phyloP scores from a whole-genome alignment of 2,113 vertebrate genomes.

The Dinomys branickii region DNA sequence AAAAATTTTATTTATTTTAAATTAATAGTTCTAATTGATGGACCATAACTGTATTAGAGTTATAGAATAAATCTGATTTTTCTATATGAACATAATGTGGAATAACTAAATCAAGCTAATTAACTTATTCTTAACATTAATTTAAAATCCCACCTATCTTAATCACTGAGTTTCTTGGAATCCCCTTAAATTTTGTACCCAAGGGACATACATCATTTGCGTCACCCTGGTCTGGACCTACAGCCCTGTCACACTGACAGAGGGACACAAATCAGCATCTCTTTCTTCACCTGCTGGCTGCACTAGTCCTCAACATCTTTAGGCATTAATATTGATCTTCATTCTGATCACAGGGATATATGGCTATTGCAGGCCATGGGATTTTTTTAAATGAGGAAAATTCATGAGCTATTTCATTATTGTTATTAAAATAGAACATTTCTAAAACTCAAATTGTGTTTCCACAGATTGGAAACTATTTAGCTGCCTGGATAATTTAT shows the following conservation, averaged over 20 bases:
- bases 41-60: not conserved
- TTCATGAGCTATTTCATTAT: not conserved
- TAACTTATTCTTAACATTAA: not conserved
- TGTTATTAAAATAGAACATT: not conserved
- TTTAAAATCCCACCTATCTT: not conserved
- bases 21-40: not conserved
- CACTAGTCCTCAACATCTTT: rapidly evolving
- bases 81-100: not conserved
- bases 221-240: not conserved
- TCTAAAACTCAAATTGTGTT: not conserved
- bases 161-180: not conserved
- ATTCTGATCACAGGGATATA: not conserved
- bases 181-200: not conserved
- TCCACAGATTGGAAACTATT: not conserved
- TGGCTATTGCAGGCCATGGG: not conserved
- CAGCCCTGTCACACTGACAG: not conserved
- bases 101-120: slow-evolving; percentile 4
- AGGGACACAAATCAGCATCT: not conserved
- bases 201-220: not conserved
- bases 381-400: not conserved
- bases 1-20: not conserved
- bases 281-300: rapidly evolving
- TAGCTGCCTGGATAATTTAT: not conserved
- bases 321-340: not conserved
- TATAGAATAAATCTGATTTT: not conserved